Base-by-base conservation (phyloP, 2,888 invertebrate genomes). In the Rotaria socialis region DNA sequence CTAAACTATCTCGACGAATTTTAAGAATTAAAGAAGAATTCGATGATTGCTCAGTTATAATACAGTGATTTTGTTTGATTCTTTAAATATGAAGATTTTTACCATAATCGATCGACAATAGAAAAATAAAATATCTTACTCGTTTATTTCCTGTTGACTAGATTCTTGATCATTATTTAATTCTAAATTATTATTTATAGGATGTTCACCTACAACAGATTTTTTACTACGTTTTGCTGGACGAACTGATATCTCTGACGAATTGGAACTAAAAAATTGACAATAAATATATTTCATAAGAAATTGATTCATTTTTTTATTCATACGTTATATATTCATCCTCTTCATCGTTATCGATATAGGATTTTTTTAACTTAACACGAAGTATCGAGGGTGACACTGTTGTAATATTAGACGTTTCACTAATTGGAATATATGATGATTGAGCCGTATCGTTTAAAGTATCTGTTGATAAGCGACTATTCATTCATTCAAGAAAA, bases 221-320 rank as follows among this genome's bases (percentile, higher is more conserved):
- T 80, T 80, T 80, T 80, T 80, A 80, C 47, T 47, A n/a, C 80
- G 80, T 80, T 80, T 80, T 43, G n/a, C 80, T 47, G 43, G 80
- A 43, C 47, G 80, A n/a, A 24, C 24, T 24, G 11, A 1, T 19
- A n/a, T 5, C 3, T 80, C 80, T 6, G 35, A 4, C 47, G 47
- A 47, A 11, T 43, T 47, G 2, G 43, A 11, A 80, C 47, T 80
- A n/a, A 14, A 80, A 67, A 10, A 16, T 2, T 22, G 22, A 24
- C 7, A 50, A 50, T 50, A 22, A 2, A 56, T 56, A 22, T 8
- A 56, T 22, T 22, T 22, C 22, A 56, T 7, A 56, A 67, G 2
- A 67, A 27, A 27, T 35, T 27, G 2, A 27, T 27, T 27, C 1
- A 14, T 24, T 24, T 24, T 11, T 80, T 47, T 19, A 10, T 22